Conservation (phyloP, 2,113 vertebrate genomes). For the Pseudorhombus dupliciocellatus region DNA sequence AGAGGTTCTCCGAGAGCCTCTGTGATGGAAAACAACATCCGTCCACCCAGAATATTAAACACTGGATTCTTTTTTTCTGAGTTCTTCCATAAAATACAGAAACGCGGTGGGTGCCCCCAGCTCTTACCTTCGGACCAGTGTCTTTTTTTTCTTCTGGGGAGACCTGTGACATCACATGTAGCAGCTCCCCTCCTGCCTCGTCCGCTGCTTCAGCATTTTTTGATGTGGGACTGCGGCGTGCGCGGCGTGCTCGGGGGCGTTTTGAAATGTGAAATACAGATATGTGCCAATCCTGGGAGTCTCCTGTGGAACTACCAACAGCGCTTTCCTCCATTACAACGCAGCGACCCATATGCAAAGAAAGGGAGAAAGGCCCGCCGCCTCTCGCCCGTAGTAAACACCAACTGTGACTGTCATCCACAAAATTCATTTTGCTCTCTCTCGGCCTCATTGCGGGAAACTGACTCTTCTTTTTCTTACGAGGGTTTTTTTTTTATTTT, state of each 20-base stretch:
- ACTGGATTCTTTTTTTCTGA: slow-evolving; percentile 56
- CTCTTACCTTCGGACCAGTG: slow-evolving; percentile 25
- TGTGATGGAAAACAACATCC: slow-evolving; percentile 43
- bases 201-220: slow-evolving; percentile 54
- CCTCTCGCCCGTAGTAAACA: slow-evolving; percentile 51
- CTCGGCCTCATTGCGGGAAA: slow-evolving; percentile 31
- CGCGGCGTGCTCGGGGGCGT: slow-evolving; percentile 51
- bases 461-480: slow-evolving; percentile 39
- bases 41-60: slow-evolving; percentile 38
- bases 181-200: slow-evolving; percentile 61
- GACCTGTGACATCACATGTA: slow-evolving; percentile 56
- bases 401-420: slow-evolving; percentile 38
- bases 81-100: slow-evolving; percentile 68
- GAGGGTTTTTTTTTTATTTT: too few species aligned
- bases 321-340: slow-evolving; percentile 65
- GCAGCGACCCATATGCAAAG: slow-evolving; percentile 81
- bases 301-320: slow-evolving; percentile 62
- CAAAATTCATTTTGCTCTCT: slow-evolving; percentile 51
- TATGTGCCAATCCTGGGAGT: slow-evolving; percentile 71
- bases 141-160: slow-evolving; percentile 18
- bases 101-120: slow-evolving; percentile 38
- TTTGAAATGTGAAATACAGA: slow-evolving; percentile 65
- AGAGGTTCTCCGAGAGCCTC: slow-evolving; percentile 74
- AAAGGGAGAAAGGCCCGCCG: slow-evolving; percentile 52
- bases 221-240: slow-evolving; percentile 43